A percentile compares a stretch with the other conserved stretches of the same genome.
Evolutionary conservation across 2,888 invertebrate genomes (phyloP).

Genomic region (Diarsia mendica): DNA sequence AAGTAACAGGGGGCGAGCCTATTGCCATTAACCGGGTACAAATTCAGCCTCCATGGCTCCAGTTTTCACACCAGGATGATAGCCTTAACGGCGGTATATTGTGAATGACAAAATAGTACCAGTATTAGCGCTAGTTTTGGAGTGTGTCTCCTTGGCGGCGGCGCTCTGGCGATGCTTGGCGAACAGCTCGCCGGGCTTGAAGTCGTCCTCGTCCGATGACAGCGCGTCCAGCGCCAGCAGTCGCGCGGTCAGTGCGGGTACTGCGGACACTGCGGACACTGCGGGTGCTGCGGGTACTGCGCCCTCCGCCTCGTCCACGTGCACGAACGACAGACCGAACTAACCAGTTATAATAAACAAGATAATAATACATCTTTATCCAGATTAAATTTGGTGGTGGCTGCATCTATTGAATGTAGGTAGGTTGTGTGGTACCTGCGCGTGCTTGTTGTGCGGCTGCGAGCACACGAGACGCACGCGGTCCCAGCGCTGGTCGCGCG

Average conservation of each 20-base stretch:
- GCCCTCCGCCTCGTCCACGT: constrained; percentile 89
- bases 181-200: constrained; percentile 92
- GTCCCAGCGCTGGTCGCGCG: constrained; percentile 93
- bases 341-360: constrained; percentile 66
- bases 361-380: background rate
- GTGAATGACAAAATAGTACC: constrained; percentile 30
- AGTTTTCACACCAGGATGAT: background rate
- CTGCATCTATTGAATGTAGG: background rate
- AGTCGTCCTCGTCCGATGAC: constrained; percentile 91
- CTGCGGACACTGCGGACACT: constrained; percentile 1
- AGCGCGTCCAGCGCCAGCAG: constrained; percentile 80
- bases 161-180: constrained; percentile 84
- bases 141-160: constrained; percentile 43
- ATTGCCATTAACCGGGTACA: too few species aligned
- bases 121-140: constrained; percentile 46
- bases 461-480: constrained; percentile 95
- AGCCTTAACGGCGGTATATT: background rate
- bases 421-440: constrained; percentile 82
- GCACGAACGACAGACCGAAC: constrained; percentile 95
- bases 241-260: constrained; percentile 28
- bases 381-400: background rate
- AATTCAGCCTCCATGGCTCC: too few species aligned
- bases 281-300: constrained; percentile 18
- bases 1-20: too few species aligned
- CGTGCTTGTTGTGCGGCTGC: constrained; percentile 96